Percentiles rank a stretch among this genome's conserved stretches.
phyloP scores from a whole-genome alignment of 2,888 invertebrate genomes.

The Platynereis dumerilii region DNA sequence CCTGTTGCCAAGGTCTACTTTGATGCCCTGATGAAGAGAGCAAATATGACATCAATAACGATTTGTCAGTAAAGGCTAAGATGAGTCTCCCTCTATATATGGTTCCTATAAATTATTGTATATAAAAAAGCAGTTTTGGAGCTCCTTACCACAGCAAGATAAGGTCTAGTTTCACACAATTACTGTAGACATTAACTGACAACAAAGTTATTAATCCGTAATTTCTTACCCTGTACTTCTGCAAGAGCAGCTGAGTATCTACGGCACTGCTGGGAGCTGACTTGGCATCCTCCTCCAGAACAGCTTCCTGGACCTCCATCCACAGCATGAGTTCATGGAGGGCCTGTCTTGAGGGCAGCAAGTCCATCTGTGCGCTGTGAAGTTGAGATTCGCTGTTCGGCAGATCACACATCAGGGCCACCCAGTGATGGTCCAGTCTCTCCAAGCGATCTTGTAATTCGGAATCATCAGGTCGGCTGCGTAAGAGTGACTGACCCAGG shows the following conservation, averaged over 20 bases:
- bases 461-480: constrained; percentile 45
- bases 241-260: constrained; percentile 52
- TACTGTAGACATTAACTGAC: too few species aligned
- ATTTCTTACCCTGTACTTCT: constrained; percentile 57
- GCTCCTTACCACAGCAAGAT: too few species aligned
- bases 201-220: too few species aligned
- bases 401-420: constrained; percentile 48
- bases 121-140: too few species aligned
- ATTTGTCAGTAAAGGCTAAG: too few species aligned
- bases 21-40: constrained; percentile 49
- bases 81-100: too few species aligned
- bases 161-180: too few species aligned
- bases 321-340: constrained; percentile 54
- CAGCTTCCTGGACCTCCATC: constrained; percentile 50
- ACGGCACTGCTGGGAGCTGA: constrained; percentile 44
- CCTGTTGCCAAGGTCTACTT: constrained; percentile 55
- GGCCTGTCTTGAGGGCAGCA: constrained; percentile 59
- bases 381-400: constrained; percentile 51
- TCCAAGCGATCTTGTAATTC: constrained; percentile 44
- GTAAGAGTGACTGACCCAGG: constrained; percentile 50
- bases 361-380: constrained; percentile 57
- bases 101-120: too few species aligned
- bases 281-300: constrained; percentile 45
- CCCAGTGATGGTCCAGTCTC: constrained; percentile 53
- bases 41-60: too few species aligned